Evolutionary conservation across 2,113 vertebrate species (phyloP).

Genomic region (Podocnemis expansa): DNA sequence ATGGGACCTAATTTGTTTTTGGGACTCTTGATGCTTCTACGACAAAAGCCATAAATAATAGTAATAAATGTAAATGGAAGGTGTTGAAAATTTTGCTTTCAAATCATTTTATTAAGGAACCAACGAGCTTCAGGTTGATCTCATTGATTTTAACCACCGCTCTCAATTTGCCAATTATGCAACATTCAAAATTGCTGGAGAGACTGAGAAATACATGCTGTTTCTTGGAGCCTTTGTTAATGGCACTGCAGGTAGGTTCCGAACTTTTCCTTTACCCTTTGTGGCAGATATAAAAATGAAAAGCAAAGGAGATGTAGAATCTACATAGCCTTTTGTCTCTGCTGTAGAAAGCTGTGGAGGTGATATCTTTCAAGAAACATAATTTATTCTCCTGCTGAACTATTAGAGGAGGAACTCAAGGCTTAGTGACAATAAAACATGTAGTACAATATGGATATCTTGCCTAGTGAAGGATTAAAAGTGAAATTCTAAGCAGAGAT

Average conservation of each 20-base stretch:
- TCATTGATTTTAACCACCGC: background rate
- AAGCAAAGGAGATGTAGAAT: background rate
- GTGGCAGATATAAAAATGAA: background rate
- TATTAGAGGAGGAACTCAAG: background rate
- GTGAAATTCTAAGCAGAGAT: background rate
- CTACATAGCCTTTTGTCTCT: too few relatives aligned
- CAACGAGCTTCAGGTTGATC: background rate
- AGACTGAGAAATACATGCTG: background rate
- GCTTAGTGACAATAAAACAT: background rate
- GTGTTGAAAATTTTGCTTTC: background rate
- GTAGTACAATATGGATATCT: background rate
- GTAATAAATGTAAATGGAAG: background rate
- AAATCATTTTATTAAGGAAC: background rate
- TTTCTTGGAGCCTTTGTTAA: background rate
- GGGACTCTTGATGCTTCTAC: background rate
- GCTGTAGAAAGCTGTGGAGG: background rate
- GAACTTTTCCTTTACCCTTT: background rate
- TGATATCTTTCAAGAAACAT: background rate
- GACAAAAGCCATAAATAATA: background rate
- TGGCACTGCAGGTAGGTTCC: background rate
- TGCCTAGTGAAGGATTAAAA: background rate
- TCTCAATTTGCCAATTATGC: background rate
- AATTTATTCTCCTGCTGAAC: background rate
- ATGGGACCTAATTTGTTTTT: background rate
- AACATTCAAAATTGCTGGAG: background rate